These are phyloP conservation scores for Rhinichthys klamathensis DNA, from an alignment of 2,113 vertebrate genomes.

Conservation along the genomic window DNA sequence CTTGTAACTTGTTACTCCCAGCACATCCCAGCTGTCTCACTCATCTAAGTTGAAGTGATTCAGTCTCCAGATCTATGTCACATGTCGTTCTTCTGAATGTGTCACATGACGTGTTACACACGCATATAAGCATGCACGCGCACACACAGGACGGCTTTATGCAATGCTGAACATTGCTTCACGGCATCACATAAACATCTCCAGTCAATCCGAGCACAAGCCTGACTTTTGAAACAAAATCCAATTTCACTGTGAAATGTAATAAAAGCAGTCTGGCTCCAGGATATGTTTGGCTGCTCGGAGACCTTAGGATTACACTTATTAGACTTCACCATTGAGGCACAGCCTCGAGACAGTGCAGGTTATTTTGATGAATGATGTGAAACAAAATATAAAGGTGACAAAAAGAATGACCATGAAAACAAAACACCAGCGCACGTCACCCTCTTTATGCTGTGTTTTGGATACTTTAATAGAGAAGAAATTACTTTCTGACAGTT, in stretches of 20 bases:
- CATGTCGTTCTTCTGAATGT: background rate
- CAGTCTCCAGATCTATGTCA: slow-evolving; percentile 5
- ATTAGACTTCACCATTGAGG: slow-evolving; percentile 23
- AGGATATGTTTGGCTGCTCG: slow-evolving; percentile 43
- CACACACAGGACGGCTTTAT: background rate
- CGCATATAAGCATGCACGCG: slow-evolving; percentile 34
- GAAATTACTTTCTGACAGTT: background rate
- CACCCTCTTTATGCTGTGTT: background rate
- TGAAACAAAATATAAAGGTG: slow-evolving; percentile 35
- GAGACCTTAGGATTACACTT: slow-evolving; percentile 33
- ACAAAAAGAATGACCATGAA: background rate
- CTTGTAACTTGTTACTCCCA: background rate
- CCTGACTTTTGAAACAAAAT: slow-evolving; percentile 53
- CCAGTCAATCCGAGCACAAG: slow-evolving; percentile 46
- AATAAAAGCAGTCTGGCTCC: slow-evolving; percentile 49
- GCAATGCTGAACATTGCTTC: slow-evolving; percentile 35
- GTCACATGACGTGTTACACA: slow-evolving; percentile 25
- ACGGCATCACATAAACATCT: slow-evolving; percentile 38
- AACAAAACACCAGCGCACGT: slow-evolving; percentile 3
- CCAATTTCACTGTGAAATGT: slow-evolving; percentile 54
- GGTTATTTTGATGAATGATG: slow-evolving; percentile 42
- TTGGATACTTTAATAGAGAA: background rate
- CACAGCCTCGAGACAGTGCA: slow-evolving; percentile 27
- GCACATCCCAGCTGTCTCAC: background rate
- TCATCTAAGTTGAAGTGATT: background rate